Evolutionary conservation across 2,113 vertebrate species (phyloP), one percentile per base, ranked within the genome.

Genomic region (Calypte anna): DNA sequence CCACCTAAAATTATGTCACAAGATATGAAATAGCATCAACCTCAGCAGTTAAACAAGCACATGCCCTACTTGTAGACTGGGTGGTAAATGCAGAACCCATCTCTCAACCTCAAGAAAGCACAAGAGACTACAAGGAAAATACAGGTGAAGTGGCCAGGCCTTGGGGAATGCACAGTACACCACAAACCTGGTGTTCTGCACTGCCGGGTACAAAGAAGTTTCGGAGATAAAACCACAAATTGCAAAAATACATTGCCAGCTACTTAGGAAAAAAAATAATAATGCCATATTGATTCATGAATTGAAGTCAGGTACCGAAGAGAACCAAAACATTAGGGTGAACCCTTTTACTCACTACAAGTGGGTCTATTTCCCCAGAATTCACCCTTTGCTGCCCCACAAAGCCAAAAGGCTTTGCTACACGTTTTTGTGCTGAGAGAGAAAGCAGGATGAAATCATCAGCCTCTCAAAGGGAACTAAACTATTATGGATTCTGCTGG

Each of bases 1-100:
- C 87, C 95, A 96, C 97, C 97, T 97, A 98, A 97, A 98, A 97
- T 97, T 97, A 88, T 94, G 95, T 96, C 91, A 96, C 94, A 86
- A 96, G 93, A 58, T 30, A 58, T 4, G 8, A 59, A 90, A 62
- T 3, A 84, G 93, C 53, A 90, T 36, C 91, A 96, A 93, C 79
- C 12, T 8, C 80, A 88, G 69, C 8, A n/a, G 63, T 33, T 92
- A 59, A 38, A 91, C 59, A 18, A 55, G 72, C 19, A 5, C 27
- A 8, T 3, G 27, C n/a, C 48, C 25, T 88, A 11, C 43, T 33
- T 27, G 50, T 10, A 50, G 57, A 12, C 27, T 1, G 3, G 15
- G 38, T 13, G 46, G 50, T 14, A 59, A 90, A 76, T 3, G 36
- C 43, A 80, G 55, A 62, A 58, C 31, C 22, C 36, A 30, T 33